Evolutionary conservation across 2,113 vertebrate species (phyloP).

Genomic region (Xyliphius kryptos): DNA sequence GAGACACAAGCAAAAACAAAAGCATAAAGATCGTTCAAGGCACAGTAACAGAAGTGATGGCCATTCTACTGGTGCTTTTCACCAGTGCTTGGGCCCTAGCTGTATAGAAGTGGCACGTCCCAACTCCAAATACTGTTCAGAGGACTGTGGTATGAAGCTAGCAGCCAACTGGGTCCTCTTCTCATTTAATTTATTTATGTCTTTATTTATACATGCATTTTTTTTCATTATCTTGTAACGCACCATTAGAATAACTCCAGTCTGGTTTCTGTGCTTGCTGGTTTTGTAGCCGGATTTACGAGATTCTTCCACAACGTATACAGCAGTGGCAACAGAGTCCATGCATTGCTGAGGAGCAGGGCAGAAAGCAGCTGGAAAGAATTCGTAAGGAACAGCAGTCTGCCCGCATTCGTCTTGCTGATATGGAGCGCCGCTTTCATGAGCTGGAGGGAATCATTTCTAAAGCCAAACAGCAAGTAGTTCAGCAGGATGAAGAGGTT

Average conservation of each 20-base stretch:
- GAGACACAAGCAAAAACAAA: slow-evolving; percentile 85
- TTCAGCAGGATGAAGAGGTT: slow-evolving; percentile 91
- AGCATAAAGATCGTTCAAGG: slow-evolving; percentile 77
- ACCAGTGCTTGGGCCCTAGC: slow-evolving; percentile 84
- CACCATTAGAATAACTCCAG: too few species aligned
- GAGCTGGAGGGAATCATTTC: slow-evolving; percentile 87
- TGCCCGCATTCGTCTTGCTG: slow-evolving; percentile 81
- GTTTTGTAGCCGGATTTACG: slow-evolving; percentile 80
- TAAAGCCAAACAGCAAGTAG: slow-evolving; percentile 87
- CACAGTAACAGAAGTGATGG: slow-evolving; percentile 71
- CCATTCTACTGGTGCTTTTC: slow-evolving; percentile 63
- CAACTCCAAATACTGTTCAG: slow-evolving; percentile 88
- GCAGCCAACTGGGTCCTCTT: slow-evolving; percentile 90
- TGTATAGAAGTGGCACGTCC: slow-evolving; percentile 70
- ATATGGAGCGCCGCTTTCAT: slow-evolving; percentile 91
- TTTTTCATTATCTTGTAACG: too few species aligned
- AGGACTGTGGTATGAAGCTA: slow-evolving; percentile 90
- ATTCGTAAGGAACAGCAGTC: slow-evolving; percentile 88
- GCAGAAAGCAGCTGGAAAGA: slow-evolving; percentile 87
- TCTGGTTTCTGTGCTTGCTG: too few species aligned
- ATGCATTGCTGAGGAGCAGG: slow-evolving; percentile 88
- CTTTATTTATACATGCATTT: too few species aligned
- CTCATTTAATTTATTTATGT: too few species aligned
- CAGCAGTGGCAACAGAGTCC: slow-evolving; percentile 98
- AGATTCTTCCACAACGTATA: slow-evolving; percentile 91